Evolutionary conservation across 2,888 invertebrate species (phyloP).

Genomic region (Uropetala carovei): DNA sequence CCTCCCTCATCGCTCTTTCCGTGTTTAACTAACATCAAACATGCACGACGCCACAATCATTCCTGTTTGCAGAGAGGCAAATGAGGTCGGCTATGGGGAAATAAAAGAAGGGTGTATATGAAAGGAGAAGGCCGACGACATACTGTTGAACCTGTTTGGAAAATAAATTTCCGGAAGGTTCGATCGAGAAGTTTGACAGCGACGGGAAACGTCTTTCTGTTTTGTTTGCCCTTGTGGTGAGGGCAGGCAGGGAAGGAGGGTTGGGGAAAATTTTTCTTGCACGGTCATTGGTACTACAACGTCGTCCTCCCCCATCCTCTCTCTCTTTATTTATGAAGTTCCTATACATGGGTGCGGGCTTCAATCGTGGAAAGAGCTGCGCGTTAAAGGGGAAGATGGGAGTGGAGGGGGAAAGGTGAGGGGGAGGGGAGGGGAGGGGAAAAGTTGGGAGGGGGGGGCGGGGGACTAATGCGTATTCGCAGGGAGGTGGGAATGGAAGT

Average conservation of each 20-base stretch:
- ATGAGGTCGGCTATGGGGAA: conserved; percentile 4
- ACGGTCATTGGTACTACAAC: not conserved
- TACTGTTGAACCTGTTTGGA: not conserved
- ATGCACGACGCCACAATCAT: not conserved
- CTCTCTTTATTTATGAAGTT: no score
- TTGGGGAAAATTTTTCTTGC: not conserved
- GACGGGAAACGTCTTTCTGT: not conserved
- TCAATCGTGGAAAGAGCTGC: no score
- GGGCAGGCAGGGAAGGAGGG: not conserved
- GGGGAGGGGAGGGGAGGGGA: not conserved
- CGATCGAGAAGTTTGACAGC: conserved; percentile 29
- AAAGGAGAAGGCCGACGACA: no score
- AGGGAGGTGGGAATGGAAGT: not conserved
- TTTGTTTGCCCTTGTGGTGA: not conserved
- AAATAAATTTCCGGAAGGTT: not conserved
- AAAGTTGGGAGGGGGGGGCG: no score
- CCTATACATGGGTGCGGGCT: no score
- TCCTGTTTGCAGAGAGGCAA: not conserved
- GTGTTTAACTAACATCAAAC: conserved; percentile 20
- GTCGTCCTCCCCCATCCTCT: no score
- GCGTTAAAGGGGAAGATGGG: no score
- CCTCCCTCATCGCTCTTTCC: no score
- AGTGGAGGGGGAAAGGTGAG: no score
- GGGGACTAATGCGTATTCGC: no score
- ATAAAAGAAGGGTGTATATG: not conserved